Conservation (phyloP, 1,140 invertebrate genomes). For the Diabrotica undecimpunctata region DNA sequence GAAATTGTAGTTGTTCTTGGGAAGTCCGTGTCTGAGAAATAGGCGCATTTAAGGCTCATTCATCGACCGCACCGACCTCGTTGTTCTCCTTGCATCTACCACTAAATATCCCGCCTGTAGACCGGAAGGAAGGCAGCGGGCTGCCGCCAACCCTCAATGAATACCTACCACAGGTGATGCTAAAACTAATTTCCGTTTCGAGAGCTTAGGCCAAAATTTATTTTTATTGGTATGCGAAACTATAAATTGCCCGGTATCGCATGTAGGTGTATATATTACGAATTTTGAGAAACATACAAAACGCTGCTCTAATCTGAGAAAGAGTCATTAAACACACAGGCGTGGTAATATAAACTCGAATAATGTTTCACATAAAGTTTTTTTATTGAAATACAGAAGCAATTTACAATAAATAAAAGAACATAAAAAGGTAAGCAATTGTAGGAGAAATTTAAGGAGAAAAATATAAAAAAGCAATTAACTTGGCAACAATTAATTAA, state of each 20-base stretch:
- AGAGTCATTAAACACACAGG: too few species aligned
- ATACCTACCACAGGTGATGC: neutral
- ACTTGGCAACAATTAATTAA: too few species aligned
- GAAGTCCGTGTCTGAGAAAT: neutral
- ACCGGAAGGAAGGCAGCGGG: neutral
- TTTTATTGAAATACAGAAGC: too few species aligned
- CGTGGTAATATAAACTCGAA: too few species aligned
- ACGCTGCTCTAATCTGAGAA: too few species aligned
- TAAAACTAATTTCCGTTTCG: neutral
- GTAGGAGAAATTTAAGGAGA: too few species aligned
- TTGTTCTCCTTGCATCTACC: neutral
- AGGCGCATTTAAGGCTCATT: neutral
- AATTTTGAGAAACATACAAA: too few species aligned
- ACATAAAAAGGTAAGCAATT: too few species aligned
- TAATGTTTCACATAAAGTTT: too few species aligned
- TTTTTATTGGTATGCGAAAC: neutral
- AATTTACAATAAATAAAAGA: too few species aligned
- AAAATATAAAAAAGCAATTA: too few species aligned
- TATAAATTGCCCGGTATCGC: neutral
- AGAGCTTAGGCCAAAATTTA: slow-evolving; percentile 2
- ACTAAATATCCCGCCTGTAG: neutral
- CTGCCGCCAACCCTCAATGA: neutral
- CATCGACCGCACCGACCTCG: neutral
- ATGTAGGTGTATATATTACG: neutral
- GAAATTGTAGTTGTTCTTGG: neutral